Conservation (phyloP, 2,888 invertebrate species). For the Selenia dentaria region DNA sequence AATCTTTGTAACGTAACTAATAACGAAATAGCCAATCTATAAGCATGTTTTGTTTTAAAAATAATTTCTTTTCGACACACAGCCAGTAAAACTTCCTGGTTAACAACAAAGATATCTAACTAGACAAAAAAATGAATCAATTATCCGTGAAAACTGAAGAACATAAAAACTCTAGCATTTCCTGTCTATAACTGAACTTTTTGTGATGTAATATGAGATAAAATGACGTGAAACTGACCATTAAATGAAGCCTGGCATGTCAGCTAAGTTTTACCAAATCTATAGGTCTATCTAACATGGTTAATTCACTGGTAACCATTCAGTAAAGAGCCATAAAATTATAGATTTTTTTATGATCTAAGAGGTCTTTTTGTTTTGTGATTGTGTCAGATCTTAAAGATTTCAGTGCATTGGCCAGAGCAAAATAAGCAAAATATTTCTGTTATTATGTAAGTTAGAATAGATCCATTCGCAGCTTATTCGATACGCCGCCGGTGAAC, state of each 20-base stretch:
- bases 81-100: constrained; percentile 17
- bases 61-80: not conserved
- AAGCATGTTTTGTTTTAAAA: constrained; percentile 9
- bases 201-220: constrained; percentile 20
- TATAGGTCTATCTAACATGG: not conserved
- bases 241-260: too few species aligned
- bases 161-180: constrained; percentile 21
- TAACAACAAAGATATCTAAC: constrained; percentile 23
- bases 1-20: constrained; percentile 14
- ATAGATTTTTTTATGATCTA: not conserved
- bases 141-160: constrained; percentile 30
- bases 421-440: constrained; percentile 58
- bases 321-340: constrained; percentile 2
- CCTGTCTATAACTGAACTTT: constrained; percentile 22
- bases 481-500: constrained; percentile 59
- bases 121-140: constrained; percentile 24
- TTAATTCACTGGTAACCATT: constrained; percentile 7
- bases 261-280: too few species aligned
- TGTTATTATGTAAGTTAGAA: constrained; percentile 61
- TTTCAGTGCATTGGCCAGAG: constrained; percentile 24
- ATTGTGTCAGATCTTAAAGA: constrained; percentile 2
- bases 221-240: too few species aligned
- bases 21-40: constrained; percentile 8
- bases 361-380: constrained; percentile 10
- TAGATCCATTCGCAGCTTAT: constrained; percentile 47